Conservation (phyloP, 2,797 vertebrate genomes). For the Tapera naevia region DNA sequence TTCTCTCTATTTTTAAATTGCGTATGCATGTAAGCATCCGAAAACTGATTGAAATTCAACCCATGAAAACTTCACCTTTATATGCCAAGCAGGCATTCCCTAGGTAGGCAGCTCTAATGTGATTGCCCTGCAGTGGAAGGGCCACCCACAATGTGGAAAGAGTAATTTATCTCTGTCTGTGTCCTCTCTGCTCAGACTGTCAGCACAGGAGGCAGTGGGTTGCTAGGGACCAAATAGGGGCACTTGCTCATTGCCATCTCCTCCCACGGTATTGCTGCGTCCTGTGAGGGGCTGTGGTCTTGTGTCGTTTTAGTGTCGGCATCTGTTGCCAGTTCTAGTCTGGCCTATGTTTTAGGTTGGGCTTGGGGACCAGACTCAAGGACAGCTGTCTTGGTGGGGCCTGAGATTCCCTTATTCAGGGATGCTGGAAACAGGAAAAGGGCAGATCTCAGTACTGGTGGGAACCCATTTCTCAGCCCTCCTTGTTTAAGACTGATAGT, state of each 20-base stretch:
- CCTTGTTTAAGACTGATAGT: not conserved
- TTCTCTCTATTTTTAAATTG: not conserved
- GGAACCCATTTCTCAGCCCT: not conserved
- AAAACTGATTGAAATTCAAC: not conserved
- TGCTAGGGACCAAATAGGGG: not conserved
- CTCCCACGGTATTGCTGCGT: not conserved
- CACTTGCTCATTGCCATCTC: accelerated
- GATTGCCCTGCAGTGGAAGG: not conserved
- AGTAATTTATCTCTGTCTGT: not conserved
- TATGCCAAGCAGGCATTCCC: not conserved
- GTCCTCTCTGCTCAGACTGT: not conserved
- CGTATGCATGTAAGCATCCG: accelerated
- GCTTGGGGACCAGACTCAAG: not conserved
- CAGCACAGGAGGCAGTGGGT: not conserved
- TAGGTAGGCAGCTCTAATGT: not conserved
- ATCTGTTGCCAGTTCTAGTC: not conserved
- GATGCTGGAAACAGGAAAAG: not conserved
- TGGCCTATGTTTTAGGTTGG: not conserved
- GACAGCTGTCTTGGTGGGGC: not conserved
- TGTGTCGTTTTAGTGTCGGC: not conserved
- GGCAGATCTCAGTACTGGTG: not conserved
- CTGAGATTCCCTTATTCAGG: accelerated
- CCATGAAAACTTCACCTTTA: not conserved
- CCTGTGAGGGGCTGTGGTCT: not conserved
- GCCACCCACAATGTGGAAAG: not conserved